Base-by-base conservation (phyloP, 1,140 invertebrate genomes). In the Bombus affinis region DNA sequence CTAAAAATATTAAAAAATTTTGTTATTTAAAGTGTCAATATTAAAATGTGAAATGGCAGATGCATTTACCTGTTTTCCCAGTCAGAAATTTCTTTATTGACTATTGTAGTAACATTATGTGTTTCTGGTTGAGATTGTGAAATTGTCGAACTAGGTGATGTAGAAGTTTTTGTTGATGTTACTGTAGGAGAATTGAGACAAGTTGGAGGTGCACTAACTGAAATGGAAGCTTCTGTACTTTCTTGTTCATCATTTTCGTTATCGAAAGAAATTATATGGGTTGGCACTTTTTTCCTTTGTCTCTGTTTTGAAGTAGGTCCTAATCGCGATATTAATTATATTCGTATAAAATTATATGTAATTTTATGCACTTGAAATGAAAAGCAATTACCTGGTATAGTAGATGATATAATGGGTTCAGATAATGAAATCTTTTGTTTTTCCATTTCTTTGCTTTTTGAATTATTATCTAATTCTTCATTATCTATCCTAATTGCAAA, bases 401-500 rank as follows among this genome's bases (percentile, higher is more conserved):
- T 73, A 37, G 91, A 86, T 25, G 96, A 95, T 91, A 96, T 96
- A 53, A 96, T 95, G 88, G 95, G 95, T 87, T 96, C 96, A 25
- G 94, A 93, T 92, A 95, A 95, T 32, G 92, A 93, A 76, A 90
- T 86, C 74, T 90, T 93, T 44, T 92, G 66, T 91, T 70, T 88
- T 90, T 93, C 84, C 91, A 89, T 85, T 94, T 94, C 87, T 89
- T 94, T 91, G 90, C 88, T 91, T 94, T 87, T 89, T 47, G 93
- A 92, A 94, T 94, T 93, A 91, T 96, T 95, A 95, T 98, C 98
- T 66, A 99, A 95, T 93, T 98, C 97, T 80, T 96, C 94, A 95
- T 98, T 98, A 94, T 99, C 98, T 89, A 98, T 98, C 91, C 96
- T 98, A 92, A 99, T 97, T 42, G 98, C 98, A 96, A 99, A 99